Evolutionary conservation across 1,140 invertebrate species (phyloP).

Genomic region (Rhynchophorus ferrugineus): DNA sequence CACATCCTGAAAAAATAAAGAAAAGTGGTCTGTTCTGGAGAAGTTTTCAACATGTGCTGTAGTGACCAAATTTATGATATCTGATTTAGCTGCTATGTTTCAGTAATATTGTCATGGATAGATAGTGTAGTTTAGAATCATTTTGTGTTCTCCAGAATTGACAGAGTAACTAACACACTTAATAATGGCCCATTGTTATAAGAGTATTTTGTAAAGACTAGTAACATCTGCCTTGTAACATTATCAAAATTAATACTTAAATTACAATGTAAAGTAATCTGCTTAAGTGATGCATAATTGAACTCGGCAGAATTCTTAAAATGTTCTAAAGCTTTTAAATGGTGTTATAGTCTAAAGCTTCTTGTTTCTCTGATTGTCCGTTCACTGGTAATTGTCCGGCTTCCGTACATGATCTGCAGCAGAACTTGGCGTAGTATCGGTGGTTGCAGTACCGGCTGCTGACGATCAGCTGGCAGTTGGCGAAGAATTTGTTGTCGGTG

Average conservation of each 20-base stretch:
- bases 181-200: conserved; percentile 6
- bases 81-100: no score
- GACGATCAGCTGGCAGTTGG: conserved; percentile 82
- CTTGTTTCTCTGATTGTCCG: conserved; percentile 16
- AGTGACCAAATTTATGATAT: no score
- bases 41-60: no score
- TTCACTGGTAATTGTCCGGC: conserved; percentile 49
- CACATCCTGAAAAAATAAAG: no score
- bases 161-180: background rate
- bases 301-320: background rate
- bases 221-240: background rate
- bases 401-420: conserved; percentile 82
- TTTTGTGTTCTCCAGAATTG: background rate
- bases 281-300: background rate
- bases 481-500: conserved; percentile 80
- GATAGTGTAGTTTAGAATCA: background rate
- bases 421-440: conserved; percentile 85
- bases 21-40: no score
- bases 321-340: conserved; percentile 3
- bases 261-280: background rate
- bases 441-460: conserved; percentile 74
- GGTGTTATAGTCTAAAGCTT: conserved; percentile 25
- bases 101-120: no score
- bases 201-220: background rate
- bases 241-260: background rate